phyloP scores from a whole-genome alignment of 2,888 invertebrate genomes.

The Monopis laevigella region DNA sequence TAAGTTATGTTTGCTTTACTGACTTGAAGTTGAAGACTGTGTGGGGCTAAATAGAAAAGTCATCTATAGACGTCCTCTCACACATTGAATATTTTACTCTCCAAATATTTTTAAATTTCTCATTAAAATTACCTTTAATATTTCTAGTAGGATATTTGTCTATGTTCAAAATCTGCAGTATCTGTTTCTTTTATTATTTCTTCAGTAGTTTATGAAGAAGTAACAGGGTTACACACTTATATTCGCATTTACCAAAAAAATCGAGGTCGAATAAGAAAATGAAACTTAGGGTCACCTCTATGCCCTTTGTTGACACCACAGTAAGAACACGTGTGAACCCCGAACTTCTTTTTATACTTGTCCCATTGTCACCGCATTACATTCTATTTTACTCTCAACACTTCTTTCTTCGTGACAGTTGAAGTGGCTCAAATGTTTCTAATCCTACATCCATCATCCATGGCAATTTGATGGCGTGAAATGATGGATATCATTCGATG shows the following conservation, averaged over 20 bases:
- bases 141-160: too few relatives aligned
- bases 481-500: slow-evolving; percentile 50
- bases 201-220: too few relatives aligned
- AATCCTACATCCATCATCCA: slow-evolving; percentile 39
- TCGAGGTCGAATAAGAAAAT: too few relatives aligned
- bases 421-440: slow-evolving; percentile 58
- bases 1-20: slow-evolving; percentile 8
- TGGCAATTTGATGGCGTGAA: slow-evolving; percentile 25
- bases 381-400: slow-evolving; percentile 30
- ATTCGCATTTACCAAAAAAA: too few relatives aligned
- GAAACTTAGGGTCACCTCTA: slow-evolving; percentile 21
- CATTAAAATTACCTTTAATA: too few relatives aligned
- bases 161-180: too few relatives aligned
- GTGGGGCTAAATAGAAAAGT: neutral
- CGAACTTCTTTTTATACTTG: slow-evolving; percentile 31
- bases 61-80: too few relatives aligned
- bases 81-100: too few relatives aligned
- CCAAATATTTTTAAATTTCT: too few relatives aligned
- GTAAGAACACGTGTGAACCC: slow-evolving; percentile 57
- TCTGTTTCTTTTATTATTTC: too few relatives aligned
- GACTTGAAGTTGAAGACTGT: neutral
- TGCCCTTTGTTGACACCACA: slow-evolving; percentile 37
- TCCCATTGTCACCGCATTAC: slow-evolving; percentile 14
- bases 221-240: too few relatives aligned
- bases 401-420: slow-evolving; percentile 45